Evolutionary conservation across 2,888 invertebrate genomes (phyloP), one percentile per base, ranked within the genome.

Genomic region (Conchocele bisecta): DNA sequence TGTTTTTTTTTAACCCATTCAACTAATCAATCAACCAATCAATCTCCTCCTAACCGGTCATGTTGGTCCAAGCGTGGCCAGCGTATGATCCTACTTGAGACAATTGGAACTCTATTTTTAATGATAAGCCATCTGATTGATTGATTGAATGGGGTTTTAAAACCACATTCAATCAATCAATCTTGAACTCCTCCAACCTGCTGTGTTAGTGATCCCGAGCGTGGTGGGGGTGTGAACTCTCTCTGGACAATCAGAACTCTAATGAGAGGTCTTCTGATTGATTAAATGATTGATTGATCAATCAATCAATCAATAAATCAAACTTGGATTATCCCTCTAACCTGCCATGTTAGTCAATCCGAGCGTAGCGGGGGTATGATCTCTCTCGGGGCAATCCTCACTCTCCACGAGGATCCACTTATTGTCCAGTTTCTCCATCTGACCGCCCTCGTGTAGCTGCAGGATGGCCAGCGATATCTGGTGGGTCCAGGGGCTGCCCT

Each of bases 291-390:
- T n/a, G n/a, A n/a, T n/a, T n/a, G n/a, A n/a, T n/a, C n/a, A n/a
- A n/a, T n/a, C n/a, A n/a, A n/a, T n/a, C n/a, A n/a, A n/a, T n/a
- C n/a, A n/a, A n/a, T n/a, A n/a, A n/a, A n/a, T n/a, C n/a, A n/a
- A n/a, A n/a, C n/a, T n/a, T n/a, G n/a, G 92, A 50, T 95, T 94
- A 92, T 99, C 99, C 98, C 99, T 99, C 84, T 35, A 76, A 92
- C 92, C 98, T 9, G 98, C 98, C 99, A 99, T 99, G 92, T 99
- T 99, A 90, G 97, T 97, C 75, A 99, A 93, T 0, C 99, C 99
- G 61, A 99, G 93, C 2, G 99, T 98, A 86, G 99, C 99, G 0
- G 99, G 99, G 0, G 98, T 96, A 91, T 98, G 97, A 69, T 92
- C 91, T 73, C 91, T 90, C 67, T 91, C 91, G 54, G 90, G 91